Percentiles rank a stretch among this genome's conserved stretches.
These are phyloP conservation scores for Lepidostoma basale DNA, from an alignment of 1,140 invertebrate species.

Conservation along the genomic window DNA sequence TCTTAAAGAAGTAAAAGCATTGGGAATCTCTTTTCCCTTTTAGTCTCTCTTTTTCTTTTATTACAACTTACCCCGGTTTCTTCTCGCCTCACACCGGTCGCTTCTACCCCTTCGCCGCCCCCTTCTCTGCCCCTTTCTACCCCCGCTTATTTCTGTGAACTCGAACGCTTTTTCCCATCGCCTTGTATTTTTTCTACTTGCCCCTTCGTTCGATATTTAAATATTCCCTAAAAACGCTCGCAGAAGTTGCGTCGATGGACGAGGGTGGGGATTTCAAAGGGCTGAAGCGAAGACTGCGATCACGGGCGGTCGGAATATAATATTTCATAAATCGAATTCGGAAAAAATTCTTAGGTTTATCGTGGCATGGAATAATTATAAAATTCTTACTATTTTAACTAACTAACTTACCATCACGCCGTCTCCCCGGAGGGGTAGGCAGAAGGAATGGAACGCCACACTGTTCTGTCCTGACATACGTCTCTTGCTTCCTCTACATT, in stretches of 20 bases:
- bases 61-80: slow-evolving; percentile 3
- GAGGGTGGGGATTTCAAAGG: slow-evolving; percentile 25
- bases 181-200: slow-evolving; percentile 28
- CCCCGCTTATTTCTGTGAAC: slow-evolving; percentile 16
- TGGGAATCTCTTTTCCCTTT: slow-evolving; percentile 8
- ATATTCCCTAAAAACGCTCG: slow-evolving; percentile 46
- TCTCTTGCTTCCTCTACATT: no score
- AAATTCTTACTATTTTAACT: no score
- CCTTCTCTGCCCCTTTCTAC: background rate
- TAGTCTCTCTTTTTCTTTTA: slow-evolving; percentile 15
- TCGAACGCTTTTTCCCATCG: slow-evolving; percentile 18
- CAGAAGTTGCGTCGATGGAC: slow-evolving; percentile 28
- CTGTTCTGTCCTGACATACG: no score
- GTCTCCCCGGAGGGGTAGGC: no score
- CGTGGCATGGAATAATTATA: no score
- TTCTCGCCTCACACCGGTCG: background rate
- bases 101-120: slow-evolving; percentile 10
- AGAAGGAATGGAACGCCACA: no score
- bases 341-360: no score
- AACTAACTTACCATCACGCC: no score
- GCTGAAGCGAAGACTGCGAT: slow-evolving; percentile 13
- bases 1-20: background rate
- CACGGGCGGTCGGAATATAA: no score
- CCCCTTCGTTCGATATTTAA: slow-evolving; percentile 45
- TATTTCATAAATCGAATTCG: no score